Evolutionary conservation across 2,888 invertebrate species (phyloP), one percentile per base, ranked within the genome.

Genomic region (Caenorhabditis wallacei): DNA sequence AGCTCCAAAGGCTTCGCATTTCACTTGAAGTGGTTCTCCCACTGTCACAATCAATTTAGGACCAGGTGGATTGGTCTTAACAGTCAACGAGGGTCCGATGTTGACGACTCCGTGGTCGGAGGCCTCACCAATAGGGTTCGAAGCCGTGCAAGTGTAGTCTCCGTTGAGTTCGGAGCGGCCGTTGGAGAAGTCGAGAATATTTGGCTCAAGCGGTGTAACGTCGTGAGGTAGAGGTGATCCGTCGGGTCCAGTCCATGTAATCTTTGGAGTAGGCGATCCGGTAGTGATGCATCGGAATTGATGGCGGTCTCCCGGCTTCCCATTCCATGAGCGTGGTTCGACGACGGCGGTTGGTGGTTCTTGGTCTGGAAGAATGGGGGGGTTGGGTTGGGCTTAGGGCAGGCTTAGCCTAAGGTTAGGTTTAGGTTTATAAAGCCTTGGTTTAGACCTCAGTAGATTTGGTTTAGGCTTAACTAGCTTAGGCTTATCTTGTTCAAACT

Each of bases 321-420:
- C 91, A 64, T 92, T 91, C 90, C 91, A 92, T 8, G 89, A 88
- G 18, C 90, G 84, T 22, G 91, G 91, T 69, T 88, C 90, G 20
- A 91, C 91, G 40, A 88, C 85, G 30, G 91, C 91, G 0, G 91
- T 91, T 53, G 91, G 91, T 37, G 91, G 91, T 53, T 87, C 87
- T 84, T 91, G 90, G 63, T 89, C 91, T 91, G 80, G 66, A 85
- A 76, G 24, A 4, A 2, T 43, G 16, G 43, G 18, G 13, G 22
- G 13, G n/a, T 10, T 40, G 10, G 10, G 11, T 2, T 4, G 16
- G 40, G 16, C 10, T 10, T 40, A 8, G 7, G 16, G 40, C 40
- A 40, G 40, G 13, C 10, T 35, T 40, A 2, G 40, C 10, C 40
- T 40, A 30, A 8, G 30, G 3, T 30, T 5, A 30, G 30, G 8